Conservation (phyloP, 2,797 vertebrate species). For the Propithecus deckenii region DNA sequence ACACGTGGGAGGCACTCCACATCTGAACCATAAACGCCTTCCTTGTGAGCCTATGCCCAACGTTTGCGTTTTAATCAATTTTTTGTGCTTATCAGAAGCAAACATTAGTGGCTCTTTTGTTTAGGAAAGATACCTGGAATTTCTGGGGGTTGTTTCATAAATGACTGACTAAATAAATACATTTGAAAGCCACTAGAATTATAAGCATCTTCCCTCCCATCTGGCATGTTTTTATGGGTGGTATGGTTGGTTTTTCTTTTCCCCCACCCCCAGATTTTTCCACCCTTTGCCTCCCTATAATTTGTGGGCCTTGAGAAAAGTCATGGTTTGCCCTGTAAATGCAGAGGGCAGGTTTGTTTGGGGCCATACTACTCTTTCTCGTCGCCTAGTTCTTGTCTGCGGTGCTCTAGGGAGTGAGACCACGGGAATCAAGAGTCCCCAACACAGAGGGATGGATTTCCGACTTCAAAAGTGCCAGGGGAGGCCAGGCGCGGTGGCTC, state of each 20-base stretch:
- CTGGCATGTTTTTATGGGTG: slow-evolving; percentile 66
- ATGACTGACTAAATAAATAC: slow-evolving; percentile 64
- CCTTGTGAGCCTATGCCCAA: slow-evolving; percentile 33
- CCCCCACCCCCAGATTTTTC: slow-evolving; percentile 60
- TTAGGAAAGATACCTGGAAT: slow-evolving; percentile 77
- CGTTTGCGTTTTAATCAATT: slow-evolving; percentile 53
- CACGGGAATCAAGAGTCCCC: neutral
- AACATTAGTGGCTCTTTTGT: slow-evolving; percentile 73
- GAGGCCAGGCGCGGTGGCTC: neutral
- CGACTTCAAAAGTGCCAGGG: neutral
- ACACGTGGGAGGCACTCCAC: neutral
- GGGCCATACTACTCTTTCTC: slow-evolving; percentile 67
- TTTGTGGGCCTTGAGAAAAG: slow-evolving; percentile 83
- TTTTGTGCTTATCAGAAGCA: slow-evolving; percentile 69
- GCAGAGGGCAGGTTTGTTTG: slow-evolving; percentile 69
- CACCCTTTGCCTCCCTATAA: slow-evolving; percentile 79
- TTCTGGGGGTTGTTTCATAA: slow-evolving; percentile 74
- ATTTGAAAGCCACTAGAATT: slow-evolving; percentile 61
- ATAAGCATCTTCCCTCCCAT: slow-evolving; percentile 40
- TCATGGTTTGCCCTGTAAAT: slow-evolving; percentile 77
- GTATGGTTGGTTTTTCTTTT: slow-evolving; percentile 18
- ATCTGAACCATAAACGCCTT: neutral
- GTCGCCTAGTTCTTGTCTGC: slow-evolving; percentile 64
- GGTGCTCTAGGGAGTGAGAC: neutral
- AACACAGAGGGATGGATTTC: slow-evolving; percentile 5